These are phyloP conservation scores for Melanaphis sacchari DNA, from an alignment of 1,140 invertebrate species.

Conservation along the genomic window DNA sequence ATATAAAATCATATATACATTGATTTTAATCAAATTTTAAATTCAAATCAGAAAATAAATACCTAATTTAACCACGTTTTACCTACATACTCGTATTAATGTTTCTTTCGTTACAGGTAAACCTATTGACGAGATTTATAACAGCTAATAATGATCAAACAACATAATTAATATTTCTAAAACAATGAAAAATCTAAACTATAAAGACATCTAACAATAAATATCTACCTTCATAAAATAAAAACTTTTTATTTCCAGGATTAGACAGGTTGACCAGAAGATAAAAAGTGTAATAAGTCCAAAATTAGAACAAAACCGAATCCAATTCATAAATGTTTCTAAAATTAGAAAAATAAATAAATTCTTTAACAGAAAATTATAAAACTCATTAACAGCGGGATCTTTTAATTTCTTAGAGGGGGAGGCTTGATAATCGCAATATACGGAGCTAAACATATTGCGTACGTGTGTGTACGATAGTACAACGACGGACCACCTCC, in stretches of 20 bases:
- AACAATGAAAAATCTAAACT: neutral
- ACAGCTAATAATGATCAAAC: neutral
- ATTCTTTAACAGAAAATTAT: too few relatives aligned
- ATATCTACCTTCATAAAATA: neutral
- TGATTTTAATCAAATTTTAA: too few relatives aligned
- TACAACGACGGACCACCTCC: neutral
- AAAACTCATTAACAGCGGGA: neutral
- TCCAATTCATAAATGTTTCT: neutral
- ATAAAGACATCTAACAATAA: neutral
- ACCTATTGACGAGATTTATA: neutral
- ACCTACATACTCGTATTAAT: too few relatives aligned
- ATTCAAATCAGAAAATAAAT: too few relatives aligned
- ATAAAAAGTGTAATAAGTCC: neutral
- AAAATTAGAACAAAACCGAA: neutral
- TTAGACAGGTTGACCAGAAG: neutral
- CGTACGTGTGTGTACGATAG: neutral
- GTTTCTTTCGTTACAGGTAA: too few relatives aligned
- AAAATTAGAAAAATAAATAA: neutral
- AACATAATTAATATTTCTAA: neutral
- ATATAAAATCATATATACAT: too few relatives aligned
- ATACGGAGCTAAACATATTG: neutral
- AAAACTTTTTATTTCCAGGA: neutral
- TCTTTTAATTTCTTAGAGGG: neutral
- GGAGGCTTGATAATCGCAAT: neutral
- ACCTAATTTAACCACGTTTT: too few relatives aligned